These are phyloP conservation scores for Marmota monax DNA, from an alignment of 2,113 vertebrate genomes.

Conservation along the genomic window DNA sequence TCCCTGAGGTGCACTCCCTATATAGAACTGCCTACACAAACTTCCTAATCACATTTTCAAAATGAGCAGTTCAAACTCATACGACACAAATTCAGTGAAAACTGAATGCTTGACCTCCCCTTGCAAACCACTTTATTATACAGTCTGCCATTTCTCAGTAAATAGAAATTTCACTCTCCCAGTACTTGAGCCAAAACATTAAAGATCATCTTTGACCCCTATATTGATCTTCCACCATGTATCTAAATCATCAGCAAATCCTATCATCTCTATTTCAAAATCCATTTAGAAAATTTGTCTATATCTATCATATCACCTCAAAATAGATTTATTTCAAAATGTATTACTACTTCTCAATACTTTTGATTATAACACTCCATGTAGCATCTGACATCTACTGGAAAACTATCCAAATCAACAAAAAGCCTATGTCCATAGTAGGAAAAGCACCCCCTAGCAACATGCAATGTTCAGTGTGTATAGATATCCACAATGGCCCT, in stretches of 20 bases:
- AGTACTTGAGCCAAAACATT: background rate
- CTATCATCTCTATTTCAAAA: background rate
- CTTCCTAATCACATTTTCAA: background rate
- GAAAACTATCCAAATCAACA: too few species aligned
- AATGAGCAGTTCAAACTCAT: background rate
- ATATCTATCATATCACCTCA: background rate
- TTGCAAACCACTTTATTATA: background rate
- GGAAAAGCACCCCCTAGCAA: background rate
- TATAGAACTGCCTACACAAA: background rate
- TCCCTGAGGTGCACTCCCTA: background rate
- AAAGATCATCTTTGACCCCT: background rate
- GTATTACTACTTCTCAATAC: background rate
- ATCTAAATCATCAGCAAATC: background rate
- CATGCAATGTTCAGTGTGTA: too few species aligned
- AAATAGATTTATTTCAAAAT: background rate
- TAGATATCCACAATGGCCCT: background rate
- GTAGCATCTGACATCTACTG: too few species aligned
- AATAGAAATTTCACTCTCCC: background rate
- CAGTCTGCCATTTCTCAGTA: background rate
- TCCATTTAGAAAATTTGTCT: background rate
- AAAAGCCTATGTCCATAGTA: background rate
- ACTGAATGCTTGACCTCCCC: background rate
- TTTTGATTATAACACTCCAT: background rate
- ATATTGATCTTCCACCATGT: background rate
- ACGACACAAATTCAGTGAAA: background rate